Evolutionary conservation across 2,888 invertebrate species (phyloP).

Genomic region (Seira musarum): DNA sequence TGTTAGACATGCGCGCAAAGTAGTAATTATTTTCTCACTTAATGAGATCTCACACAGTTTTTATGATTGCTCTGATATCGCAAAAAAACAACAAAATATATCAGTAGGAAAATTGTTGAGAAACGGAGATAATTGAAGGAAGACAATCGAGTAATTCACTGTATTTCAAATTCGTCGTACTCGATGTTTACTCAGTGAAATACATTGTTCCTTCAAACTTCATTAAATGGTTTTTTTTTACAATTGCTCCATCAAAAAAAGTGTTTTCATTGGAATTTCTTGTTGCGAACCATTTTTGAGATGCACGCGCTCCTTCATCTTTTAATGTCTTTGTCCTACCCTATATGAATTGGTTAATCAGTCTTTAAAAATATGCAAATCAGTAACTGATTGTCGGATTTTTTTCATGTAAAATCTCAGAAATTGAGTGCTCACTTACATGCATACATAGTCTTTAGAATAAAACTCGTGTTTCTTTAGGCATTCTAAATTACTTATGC

Average conservation of each 20-base stretch:
- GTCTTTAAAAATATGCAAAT: constrained; percentile 13
- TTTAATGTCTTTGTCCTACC: neutral
- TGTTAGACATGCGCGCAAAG: constrained; percentile 36
- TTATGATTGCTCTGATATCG: constrained; percentile 29
- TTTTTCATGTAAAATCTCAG: neutral
- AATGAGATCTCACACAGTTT: constrained; percentile 59
- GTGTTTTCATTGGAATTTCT: too few species aligned
- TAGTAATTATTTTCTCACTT: constrained; percentile 48
- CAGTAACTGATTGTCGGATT: constrained; percentile 6
- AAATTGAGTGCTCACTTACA: neutral
- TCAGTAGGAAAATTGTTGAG: neutral
- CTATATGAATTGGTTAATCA: neutral
- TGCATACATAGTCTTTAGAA: neutral
- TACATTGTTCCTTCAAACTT: too few species aligned
- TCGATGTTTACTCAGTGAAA: too few species aligned
- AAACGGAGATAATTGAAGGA: constrained; percentile 3
- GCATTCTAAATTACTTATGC: neutral
- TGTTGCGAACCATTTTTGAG: too few species aligned
- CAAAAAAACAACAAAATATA: constrained; percentile 3
- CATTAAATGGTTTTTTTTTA: too few species aligned
- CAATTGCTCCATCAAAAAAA: too few species aligned
- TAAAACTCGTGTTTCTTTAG: neutral
- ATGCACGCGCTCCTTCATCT: neutral
- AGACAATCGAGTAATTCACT: constrained; percentile 1
- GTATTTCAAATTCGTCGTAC: neutral